These are phyloP conservation scores for Leptestheria dahalacensis DNA, from an alignment of 1,140 invertebrate genomes.

Conservation along the genomic window DNA sequence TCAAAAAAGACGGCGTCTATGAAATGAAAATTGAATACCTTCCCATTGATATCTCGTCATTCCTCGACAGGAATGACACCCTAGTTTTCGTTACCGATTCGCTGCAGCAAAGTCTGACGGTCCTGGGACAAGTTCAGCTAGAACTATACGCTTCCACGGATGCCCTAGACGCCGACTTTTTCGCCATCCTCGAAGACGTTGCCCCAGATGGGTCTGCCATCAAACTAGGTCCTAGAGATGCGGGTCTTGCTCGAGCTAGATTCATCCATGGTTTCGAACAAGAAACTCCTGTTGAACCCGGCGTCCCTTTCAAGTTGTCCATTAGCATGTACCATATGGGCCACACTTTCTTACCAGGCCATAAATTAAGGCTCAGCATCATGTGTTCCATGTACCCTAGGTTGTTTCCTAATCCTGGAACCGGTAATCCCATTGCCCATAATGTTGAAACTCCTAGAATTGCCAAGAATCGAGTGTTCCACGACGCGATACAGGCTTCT, in stretches of 20 bases:
- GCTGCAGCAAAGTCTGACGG: not conserved
- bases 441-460: not conserved
- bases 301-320: not conserved
- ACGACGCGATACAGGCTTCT: not conserved
- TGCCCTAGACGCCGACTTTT: not conserved
- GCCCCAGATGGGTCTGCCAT: not conserved
- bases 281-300: not conserved
- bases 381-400: not conserved
- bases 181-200: not conserved
- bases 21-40: not conserved
- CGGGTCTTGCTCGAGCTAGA: not conserved
- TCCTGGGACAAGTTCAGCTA: not conserved
- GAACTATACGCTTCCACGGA: not conserved
- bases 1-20: not conserved
- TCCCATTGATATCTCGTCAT: not conserved
- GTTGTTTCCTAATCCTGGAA: no score
- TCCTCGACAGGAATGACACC: not conserved
- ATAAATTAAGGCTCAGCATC: not conserved
- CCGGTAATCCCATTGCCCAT: not conserved
- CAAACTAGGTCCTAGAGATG: not conserved
- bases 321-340: not conserved
- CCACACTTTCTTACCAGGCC: not conserved
- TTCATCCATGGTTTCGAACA: not conserved
- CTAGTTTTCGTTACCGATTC: not conserved
- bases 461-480: not conserved